Base-by-base conservation (phyloP, 2,113 vertebrate genomes). In the Sula dactylatra region DNA sequence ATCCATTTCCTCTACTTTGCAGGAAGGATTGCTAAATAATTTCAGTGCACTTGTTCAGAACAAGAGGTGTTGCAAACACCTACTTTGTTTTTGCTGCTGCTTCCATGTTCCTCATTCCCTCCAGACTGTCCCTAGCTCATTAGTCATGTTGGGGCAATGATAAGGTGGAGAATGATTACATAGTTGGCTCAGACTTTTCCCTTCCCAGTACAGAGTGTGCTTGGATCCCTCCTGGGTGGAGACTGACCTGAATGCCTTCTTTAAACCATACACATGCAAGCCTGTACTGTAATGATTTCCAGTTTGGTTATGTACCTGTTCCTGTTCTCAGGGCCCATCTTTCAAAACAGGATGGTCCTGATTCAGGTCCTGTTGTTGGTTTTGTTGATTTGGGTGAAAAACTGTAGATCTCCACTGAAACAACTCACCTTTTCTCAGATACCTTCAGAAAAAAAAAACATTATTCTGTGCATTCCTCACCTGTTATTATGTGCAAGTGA, bases 101-200 rank as follows among this genome's bases (percentile, higher is more conserved):
- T 94, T 91, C 95, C 93, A 95, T 56, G 84, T 77, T 93, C 74
- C 91, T 95, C 82, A 58, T 94, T 97, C 94, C 85, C 97, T 97
- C 85, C 91, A 84, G 92, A 90, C 62, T 90, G 95, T 96, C 94
- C 87, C 94, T 83, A 64, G 91, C 93, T 95, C 85, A 17, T 91
- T 78, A 96, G 93, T 96, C 93, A 88, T 97, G 97, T 95, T 85
- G 92, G 97, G 94, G 92, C 96, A 90, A 94, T 89, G 86, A 88
- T 91, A 91, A 97, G 96, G 93, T 96, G 96, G 96, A 91, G 94
- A 98, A 97, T 82, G 95, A 96, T 96, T 97, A 94, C 92, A 92
- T 90, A 97, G 96, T 95, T 97, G 96, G 85, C 96, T 97, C 96
- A 97, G 96, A 59, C 87, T 94, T 97, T 96, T 93, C 87, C 88